Base-by-base conservation (phyloP, 2,888 invertebrate genomes). In the Sarcophaga subvicina region DNA sequence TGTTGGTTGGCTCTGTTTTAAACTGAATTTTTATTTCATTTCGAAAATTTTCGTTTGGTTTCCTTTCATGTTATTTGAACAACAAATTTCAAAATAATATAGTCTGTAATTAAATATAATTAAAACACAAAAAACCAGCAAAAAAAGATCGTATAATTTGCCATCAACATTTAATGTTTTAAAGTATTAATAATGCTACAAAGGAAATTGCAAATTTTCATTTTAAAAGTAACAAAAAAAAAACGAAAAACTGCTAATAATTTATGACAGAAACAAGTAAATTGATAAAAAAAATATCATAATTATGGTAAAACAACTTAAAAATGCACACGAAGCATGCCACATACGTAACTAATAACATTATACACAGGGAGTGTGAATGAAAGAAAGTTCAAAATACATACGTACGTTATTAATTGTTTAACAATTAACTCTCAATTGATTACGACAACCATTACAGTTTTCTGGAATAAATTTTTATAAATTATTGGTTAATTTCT, bases 181-280 rank as follows among this genome's bases (percentile, higher is more conserved):
- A 64, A 14, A 25, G 17, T 62, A 70, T 77, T 77, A 82, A 82
- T 71, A 71, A 47, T 62, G 45, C 69, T 47, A 83, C n/a, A 87
- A 76, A 84, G 83, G 81, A 87, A 87, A 87, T 87, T 75, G 78
- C 78, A 81, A 81, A 86, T 83, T 86, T 86, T 86, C 77, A 83
- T 76, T 82, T 77, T 22, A 69, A 62, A 45, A 77, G 70, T 64
- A 45, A 75, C 62, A 81, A 81, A 75, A 63, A 75, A 69, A 20
- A 62, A 22, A 37, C 37, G 10, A 59, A 67, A 63, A 69, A 45
- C 63, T 45, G 59, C 69, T 75, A 82, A 76, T 70, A 76, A 76
- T 76, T 76, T 70, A 82, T 76, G 81, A 82, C 76, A 70, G 11
- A 82, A 82, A 82, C 76, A 63, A 70, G 81, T 59, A 76, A 82